Conservation (phyloP, 2,888 invertebrate species). For the Stratiomys singularior region DNA sequence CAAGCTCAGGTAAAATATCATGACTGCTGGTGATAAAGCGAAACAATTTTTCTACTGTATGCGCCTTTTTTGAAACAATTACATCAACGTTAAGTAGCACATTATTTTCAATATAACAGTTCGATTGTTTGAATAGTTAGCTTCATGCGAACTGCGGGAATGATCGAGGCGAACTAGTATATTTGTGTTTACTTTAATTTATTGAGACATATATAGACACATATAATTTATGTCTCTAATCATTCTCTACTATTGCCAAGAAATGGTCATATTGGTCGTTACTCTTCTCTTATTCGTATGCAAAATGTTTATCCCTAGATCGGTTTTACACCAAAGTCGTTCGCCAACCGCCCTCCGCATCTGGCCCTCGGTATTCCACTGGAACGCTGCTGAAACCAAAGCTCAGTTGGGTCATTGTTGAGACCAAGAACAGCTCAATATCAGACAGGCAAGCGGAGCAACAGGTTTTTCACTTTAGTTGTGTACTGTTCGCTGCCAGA, state of each 20-base stretch:
- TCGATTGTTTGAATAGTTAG: too few species aligned
- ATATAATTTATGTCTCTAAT: too few species aligned
- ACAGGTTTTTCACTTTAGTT: constrained; percentile 37
- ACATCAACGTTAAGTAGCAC: too few species aligned
- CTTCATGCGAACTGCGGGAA: background rate
- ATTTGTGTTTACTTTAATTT: constrained; percentile 46
- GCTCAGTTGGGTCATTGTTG: constrained; percentile 6
- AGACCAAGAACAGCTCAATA: background rate
- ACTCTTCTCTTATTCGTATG: constrained; percentile 7
- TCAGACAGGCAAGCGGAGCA: constrained; percentile 29
- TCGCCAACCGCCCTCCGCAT: background rate
- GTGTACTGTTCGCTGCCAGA: constrained; percentile 34
- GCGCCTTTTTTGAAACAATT: too few species aligned
- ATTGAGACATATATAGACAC: too few species aligned
- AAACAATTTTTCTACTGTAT: background rate
- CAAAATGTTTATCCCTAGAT: constrained; percentile 4
- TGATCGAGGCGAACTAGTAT: constrained; percentile 2
- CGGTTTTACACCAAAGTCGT: constrained; percentile 18
- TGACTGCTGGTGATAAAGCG: background rate
- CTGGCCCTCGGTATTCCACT: background rate
- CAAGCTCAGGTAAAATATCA: constrained; percentile 50
- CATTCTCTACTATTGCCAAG: constrained; percentile 17
- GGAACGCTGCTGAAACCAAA: background rate
- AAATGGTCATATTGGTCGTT: constrained; percentile 33
- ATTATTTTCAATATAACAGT: too few species aligned